Evolutionary conservation across 2,113 vertebrate species (phyloP), one percentile per base, ranked within the genome.

Genomic region (Eurypyga helias): DNA sequence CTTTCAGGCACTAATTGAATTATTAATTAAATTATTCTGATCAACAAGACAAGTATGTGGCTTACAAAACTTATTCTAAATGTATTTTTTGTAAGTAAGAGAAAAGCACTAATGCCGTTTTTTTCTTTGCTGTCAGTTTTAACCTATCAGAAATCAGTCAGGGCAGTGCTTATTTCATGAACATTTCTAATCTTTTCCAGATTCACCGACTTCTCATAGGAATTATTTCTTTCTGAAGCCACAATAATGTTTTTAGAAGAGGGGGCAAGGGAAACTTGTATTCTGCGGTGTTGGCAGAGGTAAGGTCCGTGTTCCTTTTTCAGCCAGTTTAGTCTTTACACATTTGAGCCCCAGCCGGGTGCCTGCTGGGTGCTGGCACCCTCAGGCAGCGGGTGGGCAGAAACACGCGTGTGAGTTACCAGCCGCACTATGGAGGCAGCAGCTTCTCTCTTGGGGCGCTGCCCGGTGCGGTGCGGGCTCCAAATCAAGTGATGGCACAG

Each of bases 21-120:
- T 83, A 87, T 93, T 93, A 75, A 95, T 95, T 66, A 84, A 66
- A 54, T 89, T 16, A 84, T 95, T 93, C 54, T 94, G 49, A 60
- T 93, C 52, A 92, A 87, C 49, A 96, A 91, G 43, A 85, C 43
- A 95, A 97, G 82, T 72, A 66, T 18, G 25, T 71, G 45, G 33
- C 52, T 52, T 64, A 52, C 61, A 82, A 89, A 97, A 69, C 41
- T 83, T 65, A 23, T 33, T 94, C 75, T 83, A 87, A 93, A 94
- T 95, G n/a, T n/a, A 43, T 48, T 77, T 75, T 82, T 82, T 81
- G 58, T 70, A 62, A 96, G 45, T 65, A 75, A 86, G 38, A 84
- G 46, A 88, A 96, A 95, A 90, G 48, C 51, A 65, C 34, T 54
- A 89, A 75, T 64, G 34, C 38, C 24, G 78, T 45, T 91, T 78